Evolutionary conservation across 2,113 vertebrate genomes (phyloP).

Genomic region (Plotosus lineatus): DNA sequence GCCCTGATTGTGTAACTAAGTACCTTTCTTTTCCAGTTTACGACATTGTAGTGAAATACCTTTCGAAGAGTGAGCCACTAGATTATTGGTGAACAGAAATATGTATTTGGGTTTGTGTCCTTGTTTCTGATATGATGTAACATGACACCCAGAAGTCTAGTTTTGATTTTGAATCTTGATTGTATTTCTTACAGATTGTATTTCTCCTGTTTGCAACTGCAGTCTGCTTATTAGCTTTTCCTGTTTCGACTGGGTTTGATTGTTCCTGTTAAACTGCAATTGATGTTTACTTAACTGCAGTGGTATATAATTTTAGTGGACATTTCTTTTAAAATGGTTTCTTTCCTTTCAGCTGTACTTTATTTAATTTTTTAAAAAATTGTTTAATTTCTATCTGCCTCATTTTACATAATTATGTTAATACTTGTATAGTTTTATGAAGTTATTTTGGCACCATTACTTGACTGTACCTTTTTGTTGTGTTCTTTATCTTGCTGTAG

Average conservation of each 20-base stretch:
- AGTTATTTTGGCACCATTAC: not conserved
- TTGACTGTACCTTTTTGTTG: not conserved
- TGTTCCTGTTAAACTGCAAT: not conserved
- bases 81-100: not conserved
- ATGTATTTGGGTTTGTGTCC: not conserved
- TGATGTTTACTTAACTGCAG: not conserved
- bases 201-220: too few species aligned
- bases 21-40: not conserved
- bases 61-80: not conserved
- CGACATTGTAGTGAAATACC: not conserved
- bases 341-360: not conserved
- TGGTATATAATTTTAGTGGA: not conserved
- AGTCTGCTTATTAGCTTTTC: not conserved
- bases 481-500: constrained; percentile 66
- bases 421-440: not conserved
- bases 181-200: too few species aligned
- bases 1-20: not conserved
- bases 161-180: too few species aligned
- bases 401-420: not conserved
- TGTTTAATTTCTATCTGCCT: not conserved
- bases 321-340: not conserved
- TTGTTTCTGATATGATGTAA: not conserved
- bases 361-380: not conserved
- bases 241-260: not conserved
- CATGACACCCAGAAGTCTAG: not conserved